Evolutionary conservation across 2,888 invertebrate species (phyloP).

Genomic region (Adela reaumurella): DNA sequence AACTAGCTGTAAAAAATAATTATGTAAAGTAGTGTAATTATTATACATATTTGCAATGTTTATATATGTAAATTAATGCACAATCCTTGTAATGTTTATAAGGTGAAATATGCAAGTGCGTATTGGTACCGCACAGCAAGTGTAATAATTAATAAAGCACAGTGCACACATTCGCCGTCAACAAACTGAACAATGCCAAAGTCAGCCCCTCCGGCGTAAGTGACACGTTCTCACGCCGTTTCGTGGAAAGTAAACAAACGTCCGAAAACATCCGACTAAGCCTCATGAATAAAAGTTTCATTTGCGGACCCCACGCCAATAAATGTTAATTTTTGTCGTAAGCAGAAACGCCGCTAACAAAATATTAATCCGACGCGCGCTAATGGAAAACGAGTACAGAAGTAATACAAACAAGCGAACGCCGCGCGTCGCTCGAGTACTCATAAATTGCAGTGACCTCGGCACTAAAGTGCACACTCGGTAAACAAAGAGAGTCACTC

Average conservation of each 20-base stretch:
- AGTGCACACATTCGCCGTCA: too few relatives aligned
- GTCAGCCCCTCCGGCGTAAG: background rate
- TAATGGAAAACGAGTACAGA: conserved; percentile 51
- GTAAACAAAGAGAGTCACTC: background rate
- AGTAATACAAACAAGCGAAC: conserved; percentile 45
- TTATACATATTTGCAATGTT: too few relatives aligned
- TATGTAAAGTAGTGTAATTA: too few relatives aligned
- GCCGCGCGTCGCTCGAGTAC: conserved; percentile 21
- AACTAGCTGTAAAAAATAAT: too few relatives aligned
- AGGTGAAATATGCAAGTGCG: too few relatives aligned
- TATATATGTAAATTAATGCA: too few relatives aligned
- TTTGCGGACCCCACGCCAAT: conserved; percentile 46
- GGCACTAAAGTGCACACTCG: conserved; percentile 23
- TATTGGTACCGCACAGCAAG: too few relatives aligned
- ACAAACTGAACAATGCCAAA: background rate
- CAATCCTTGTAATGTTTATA: too few relatives aligned
- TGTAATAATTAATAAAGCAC: too few relatives aligned
- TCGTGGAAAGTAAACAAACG: conserved; percentile 37
- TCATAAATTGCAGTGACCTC: conserved; percentile 47
- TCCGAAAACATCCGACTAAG: conserved; percentile 47
- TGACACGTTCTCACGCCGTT: background rate
- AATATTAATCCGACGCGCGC: conserved; percentile 51
- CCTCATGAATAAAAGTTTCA: conserved; percentile 53
- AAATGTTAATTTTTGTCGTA: conserved; percentile 54
- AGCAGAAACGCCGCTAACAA: conserved; percentile 49